These are phyloP conservation scores for Drosophila miranda DNA, from an alignment of 1,140 invertebrate genomes.

Conservation along the genomic window DNA sequence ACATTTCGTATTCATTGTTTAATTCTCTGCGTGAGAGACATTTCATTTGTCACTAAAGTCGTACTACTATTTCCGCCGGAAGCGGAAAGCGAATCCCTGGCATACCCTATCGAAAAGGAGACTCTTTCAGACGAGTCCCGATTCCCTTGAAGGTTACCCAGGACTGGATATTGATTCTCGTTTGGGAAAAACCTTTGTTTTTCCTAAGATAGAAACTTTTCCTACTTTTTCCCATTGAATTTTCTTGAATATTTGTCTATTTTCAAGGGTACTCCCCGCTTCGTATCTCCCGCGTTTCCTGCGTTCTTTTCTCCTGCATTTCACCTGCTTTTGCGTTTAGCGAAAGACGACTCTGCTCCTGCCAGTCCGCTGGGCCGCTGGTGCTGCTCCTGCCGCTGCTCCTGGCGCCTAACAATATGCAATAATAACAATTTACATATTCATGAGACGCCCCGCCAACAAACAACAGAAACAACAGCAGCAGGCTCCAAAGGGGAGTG, in stretches of 20 bases:
- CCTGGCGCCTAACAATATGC: conserved; percentile 74
- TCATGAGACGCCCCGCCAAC: conserved; percentile 69
- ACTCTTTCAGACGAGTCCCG: too few species aligned
- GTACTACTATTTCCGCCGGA: conserved; percentile 29
- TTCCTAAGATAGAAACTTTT: too few species aligned
- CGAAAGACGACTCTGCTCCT: not conserved
- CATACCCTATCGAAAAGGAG: not conserved
- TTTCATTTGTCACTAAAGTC: conserved; percentile 29
- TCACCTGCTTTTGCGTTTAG: conserved; percentile 26
- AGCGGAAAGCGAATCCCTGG: not conserved
- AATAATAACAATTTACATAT: conserved; percentile 81
- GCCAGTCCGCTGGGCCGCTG: conserved; percentile 22
- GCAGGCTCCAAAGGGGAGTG: conserved; percentile 5
- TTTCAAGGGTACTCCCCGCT: not conserved
- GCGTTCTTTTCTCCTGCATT: not conserved
- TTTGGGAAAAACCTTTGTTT: too few species aligned
- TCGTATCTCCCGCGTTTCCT: not conserved
- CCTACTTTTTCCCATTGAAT: too few species aligned
- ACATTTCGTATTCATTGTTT: conserved; percentile 39
- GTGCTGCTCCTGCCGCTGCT: conserved; percentile 14
- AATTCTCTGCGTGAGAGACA: conserved; percentile 21
- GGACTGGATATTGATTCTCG: too few species aligned
- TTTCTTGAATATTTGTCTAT: not conserved
- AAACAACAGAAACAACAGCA: conserved; percentile 48
- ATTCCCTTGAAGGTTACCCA: too few species aligned